These are phyloP conservation scores for Rallus limicola DNA, from an alignment of 2,113 vertebrate species.

Conservation along the genomic window DNA sequence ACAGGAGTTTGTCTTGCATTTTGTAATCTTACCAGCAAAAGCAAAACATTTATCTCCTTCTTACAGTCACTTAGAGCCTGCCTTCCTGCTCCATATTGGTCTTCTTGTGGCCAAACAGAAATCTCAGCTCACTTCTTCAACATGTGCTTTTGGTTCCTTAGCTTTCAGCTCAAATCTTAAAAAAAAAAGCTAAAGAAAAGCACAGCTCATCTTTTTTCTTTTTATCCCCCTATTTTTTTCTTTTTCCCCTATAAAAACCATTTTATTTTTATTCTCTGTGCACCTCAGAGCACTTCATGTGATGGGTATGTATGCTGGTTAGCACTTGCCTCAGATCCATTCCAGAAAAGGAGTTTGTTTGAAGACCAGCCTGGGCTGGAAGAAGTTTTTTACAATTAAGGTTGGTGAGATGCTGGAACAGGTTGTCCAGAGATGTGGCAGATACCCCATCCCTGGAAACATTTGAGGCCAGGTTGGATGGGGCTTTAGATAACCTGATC, in stretches of 20 bases:
- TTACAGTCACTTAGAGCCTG: background rate
- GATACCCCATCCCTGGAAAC: too few species aligned
- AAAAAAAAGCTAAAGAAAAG: background rate
- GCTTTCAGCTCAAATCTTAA: background rate
- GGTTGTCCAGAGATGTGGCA: too few species aligned
- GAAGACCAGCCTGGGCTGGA: background rate
- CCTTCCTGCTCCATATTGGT: background rate
- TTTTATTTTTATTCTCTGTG: background rate
- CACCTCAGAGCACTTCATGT: background rate
- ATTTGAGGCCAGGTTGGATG: too few species aligned
- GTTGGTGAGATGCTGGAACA: too few species aligned
- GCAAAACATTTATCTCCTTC: background rate
- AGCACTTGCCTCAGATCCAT: background rate
- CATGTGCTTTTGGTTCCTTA: background rate
- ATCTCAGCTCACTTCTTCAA: background rate
- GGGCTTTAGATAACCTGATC: too few species aligned
- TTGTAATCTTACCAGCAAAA: background rate
- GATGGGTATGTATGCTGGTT: background rate
- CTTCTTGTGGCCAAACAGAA: background rate
- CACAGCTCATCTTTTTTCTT: background rate
- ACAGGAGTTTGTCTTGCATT: background rate
- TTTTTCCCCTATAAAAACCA: background rate
- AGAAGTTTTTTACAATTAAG: too few species aligned
- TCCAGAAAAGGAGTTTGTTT: background rate
- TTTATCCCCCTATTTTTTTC: too few species aligned